Conservation (phyloP, 2,797 vertebrate species). For the Etheostoma perlongum region DNA sequence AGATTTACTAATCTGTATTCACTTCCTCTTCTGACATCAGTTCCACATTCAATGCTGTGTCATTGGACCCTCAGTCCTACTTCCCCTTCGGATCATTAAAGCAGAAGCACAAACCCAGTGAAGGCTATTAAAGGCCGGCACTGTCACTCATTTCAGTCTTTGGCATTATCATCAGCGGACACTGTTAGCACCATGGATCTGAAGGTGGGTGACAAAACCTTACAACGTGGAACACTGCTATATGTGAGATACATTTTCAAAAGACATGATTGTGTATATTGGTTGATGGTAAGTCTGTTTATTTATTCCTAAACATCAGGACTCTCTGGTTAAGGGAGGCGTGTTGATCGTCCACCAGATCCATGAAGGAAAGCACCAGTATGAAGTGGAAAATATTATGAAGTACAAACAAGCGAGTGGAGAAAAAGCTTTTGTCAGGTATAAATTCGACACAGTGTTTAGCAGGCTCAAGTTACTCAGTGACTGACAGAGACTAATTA, state of each 20-base stretch:
- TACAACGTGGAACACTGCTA: neutral
- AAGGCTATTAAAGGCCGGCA: conserved; percentile 8
- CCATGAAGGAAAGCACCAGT: conserved; percentile 80
- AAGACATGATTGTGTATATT: neutral
- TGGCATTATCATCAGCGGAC: neutral
- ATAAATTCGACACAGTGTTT: conserved; percentile 16
- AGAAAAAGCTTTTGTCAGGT: conserved; percentile 75
- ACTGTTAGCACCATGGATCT: conserved; percentile 61
- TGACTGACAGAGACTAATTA: too few species aligned
- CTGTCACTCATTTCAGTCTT: neutral
- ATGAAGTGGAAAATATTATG: conserved; percentile 79
- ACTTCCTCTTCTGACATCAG: conserved; percentile 59
- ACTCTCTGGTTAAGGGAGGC: conserved; percentile 62
- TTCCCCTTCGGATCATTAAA: conserved; percentile 54
- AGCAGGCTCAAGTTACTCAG: neutral
- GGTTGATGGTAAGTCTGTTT: neutral
- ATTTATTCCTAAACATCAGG: conserved; percentile 56
- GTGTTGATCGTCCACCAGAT: conserved; percentile 74
- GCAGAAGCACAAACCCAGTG: conserved; percentile 23
- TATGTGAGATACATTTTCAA: neutral
- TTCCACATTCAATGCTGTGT: conserved; percentile 36
- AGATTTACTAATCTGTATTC: conserved; percentile 11
- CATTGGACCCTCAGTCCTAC: neutral
- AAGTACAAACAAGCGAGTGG: conserved; percentile 45
- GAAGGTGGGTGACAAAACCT: conserved; percentile 52